phyloP scores from a whole-genome alignment of 2,797 vertebrate genomes.

The Gobionotothen gibberifrons region DNA sequence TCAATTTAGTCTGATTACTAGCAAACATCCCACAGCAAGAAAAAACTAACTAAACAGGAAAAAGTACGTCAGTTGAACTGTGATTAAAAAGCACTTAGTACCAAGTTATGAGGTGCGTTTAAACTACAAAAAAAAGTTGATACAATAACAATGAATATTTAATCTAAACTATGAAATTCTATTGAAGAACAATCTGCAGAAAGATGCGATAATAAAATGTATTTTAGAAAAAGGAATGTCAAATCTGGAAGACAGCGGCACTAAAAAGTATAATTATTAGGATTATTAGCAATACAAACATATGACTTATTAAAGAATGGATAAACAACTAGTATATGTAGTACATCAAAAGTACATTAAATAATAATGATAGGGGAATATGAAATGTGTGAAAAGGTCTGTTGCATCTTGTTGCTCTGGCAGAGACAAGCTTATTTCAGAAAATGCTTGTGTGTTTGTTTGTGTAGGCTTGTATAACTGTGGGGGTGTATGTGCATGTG shows the following conservation, averaged over 20 bases:
- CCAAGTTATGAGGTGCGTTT: background rate
- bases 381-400: slow-evolving; percentile 30
- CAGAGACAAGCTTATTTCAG: slow-evolving; percentile 47
- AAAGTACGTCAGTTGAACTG: background rate
- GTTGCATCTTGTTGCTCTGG: slow-evolving; percentile 49
- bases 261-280: too few relatives aligned
- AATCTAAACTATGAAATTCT: background rate
- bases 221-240: background rate
- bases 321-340: background rate
- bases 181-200: background rate
- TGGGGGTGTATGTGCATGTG: slow-evolving; percentile 36
- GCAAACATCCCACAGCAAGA: slow-evolving; percentile 9
- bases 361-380: slow-evolving; percentile 8
- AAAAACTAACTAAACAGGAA: background rate
- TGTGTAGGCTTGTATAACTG: slow-evolving; percentile 63
- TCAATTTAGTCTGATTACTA: background rate
- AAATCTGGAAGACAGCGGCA: too few relatives aligned
- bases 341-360: slow-evolving; percentile 6
- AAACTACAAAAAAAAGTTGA: background rate
- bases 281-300: background rate
- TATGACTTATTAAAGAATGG: background rate
- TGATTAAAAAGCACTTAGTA: background rate
- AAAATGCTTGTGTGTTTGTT: slow-evolving; percentile 71
- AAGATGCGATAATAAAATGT: background rate
- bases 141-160: background rate